These are phyloP conservation scores for Ctenomys sociabilis DNA, from an alignment of 2,113 vertebrate species.

Conservation along the genomic window DNA sequence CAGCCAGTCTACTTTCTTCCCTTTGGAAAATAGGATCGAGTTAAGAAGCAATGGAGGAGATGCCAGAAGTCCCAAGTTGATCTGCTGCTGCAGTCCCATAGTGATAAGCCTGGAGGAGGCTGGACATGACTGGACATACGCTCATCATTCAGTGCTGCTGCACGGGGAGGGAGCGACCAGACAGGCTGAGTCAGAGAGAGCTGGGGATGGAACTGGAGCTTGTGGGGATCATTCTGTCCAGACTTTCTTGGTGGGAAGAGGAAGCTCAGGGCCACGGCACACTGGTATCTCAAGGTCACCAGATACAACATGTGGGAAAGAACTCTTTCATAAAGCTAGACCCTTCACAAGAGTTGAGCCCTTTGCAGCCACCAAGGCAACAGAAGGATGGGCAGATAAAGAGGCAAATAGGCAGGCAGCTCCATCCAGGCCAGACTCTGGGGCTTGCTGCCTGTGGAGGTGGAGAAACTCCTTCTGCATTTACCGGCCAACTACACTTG, in stretches of 20 bases:
- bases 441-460: background rate
- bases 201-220: background rate
- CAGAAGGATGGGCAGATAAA: background rate
- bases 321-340: background rate
- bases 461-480: background rate
- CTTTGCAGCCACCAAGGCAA: background rate
- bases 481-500: constrained; percentile 24
- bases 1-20: background rate
- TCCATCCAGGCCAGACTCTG: background rate
- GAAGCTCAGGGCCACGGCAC: background rate
- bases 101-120: background rate
- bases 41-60: background rate
- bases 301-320: background rate
- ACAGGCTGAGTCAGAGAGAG: constrained; percentile 49
- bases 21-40: background rate
- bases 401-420: background rate
- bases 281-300: constrained; percentile 61
- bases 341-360: background rate
- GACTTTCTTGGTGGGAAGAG: background rate
- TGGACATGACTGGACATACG: background rate
- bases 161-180: background rate
- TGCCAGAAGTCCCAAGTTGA: background rate
- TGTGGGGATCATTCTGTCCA: background rate
- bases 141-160: background rate
- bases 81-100: accelerated